Evolutionary conservation across 2,888 invertebrate genomes (phyloP), one percentile per base, ranked within the genome.

Genomic region (Mycalesis mineus): DNA sequence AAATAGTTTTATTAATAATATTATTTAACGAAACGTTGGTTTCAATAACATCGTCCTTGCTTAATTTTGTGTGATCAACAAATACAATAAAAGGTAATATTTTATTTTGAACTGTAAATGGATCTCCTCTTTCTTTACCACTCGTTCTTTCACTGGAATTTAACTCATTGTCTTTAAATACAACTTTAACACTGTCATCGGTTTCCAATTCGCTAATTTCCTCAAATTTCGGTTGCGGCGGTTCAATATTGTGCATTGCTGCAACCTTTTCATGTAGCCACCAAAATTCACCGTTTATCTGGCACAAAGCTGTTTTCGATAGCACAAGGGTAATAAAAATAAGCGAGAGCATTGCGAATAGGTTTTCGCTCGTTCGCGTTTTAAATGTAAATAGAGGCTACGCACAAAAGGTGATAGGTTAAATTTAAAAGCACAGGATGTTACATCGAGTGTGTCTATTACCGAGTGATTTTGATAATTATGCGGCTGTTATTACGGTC

Each of bases 211-310:
- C 79, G 60, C 71, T 74, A 28, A 82, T 63, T 37, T 78, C 72
- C 57, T 88, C 88, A 61, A 82, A 78, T 61, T 67, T 69, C 0
- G 83, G 83, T 5, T 69, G 66, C 1, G 75, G 66, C 1, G 80
- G 74, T 50, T 69, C 68, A 4, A 70, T 65, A 5, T 73, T 71
- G 41, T 75, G 71, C 7, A 79, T 61, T 42, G 73, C 69, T 11
- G 77, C 67, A 28, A 86, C 61, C 63, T 84, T 79, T 33, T 80
- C 70, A 57, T 84, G 78, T 13, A 87, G 61, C 88, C 88, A 87
- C 88, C 87, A 85, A 68, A 88, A 88, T 64, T 83, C 80, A 36
- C 88, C 88, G 53, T 82, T 78, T 17, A 84, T 57, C 72, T 89
- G 88, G 39, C 79, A 67, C 7, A 66, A 60, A 40, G 70, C 72